A percentile compares a stretch with the other conserved stretches of the same genome.
phyloP scores from a whole-genome alignment of 1,140 invertebrate species.

The Drosophila cardini region DNA sequence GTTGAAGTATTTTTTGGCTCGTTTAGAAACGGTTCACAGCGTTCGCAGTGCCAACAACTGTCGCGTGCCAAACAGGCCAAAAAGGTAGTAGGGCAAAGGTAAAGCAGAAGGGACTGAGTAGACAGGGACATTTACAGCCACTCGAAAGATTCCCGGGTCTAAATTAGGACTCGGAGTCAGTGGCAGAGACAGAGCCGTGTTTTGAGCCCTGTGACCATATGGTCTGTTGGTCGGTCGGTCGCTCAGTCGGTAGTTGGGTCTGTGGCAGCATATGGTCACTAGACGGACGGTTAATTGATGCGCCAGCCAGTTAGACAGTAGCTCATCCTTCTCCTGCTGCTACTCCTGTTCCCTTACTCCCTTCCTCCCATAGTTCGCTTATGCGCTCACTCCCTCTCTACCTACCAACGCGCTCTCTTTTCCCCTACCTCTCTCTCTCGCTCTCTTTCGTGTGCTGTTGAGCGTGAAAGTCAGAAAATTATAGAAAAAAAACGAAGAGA shows the following conservation, averaged over 20 bases:
- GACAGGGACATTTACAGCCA: slow-evolving; percentile 5
- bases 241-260: neutral
- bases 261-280: slow-evolving; percentile 74
- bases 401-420: too few relatives aligned
- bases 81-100: slow-evolving; percentile 6
- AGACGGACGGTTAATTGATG: slow-evolving; percentile 79
- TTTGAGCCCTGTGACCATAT: slow-evolving; percentile 51
- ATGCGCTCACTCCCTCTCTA: neutral
- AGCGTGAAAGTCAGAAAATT: slow-evolving; percentile 85
- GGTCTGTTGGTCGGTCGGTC: slow-evolving; percentile 29
- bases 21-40: neutral
- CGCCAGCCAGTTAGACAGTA: slow-evolving; percentile 50
- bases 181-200: slow-evolving; percentile 2
- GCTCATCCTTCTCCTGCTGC: slow-evolving; percentile 56
- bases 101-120: slow-evolving; percentile 14
- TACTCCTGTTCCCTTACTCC: slow-evolving; percentile 1
- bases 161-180: neutral
- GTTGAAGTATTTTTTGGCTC: neutral
- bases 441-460: slow-evolving; percentile 63
- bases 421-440: slow-evolving; percentile 5
- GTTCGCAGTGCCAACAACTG: slow-evolving; percentile 34
- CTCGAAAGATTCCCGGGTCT: slow-evolving; percentile 1
- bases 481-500: slow-evolving; percentile 67
- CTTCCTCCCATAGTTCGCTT: neutral
- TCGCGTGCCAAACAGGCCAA: slow-evolving; percentile 20